Base-by-base conservation (phyloP, 2,113 vertebrate species). In the Heterotis niloticus region DNA sequence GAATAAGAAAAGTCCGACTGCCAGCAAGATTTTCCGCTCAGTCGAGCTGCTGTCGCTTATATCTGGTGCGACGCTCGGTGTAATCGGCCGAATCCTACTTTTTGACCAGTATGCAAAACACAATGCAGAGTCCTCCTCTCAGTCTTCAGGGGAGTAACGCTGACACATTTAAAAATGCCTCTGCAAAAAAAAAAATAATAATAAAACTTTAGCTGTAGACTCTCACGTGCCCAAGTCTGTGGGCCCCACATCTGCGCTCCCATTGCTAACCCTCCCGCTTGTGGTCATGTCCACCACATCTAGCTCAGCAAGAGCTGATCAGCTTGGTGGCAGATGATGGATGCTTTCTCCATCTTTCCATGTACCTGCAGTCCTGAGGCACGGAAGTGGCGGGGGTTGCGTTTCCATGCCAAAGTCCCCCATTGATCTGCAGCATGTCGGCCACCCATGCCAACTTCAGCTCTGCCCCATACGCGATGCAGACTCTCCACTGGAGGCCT, bases 81-180 rank as follows among this genome's bases (percentile, higher is more conserved):
- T 54, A 23, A 72, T 72, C 54, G 54, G 34, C 44, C 34, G 34
- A 7, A 62, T 62, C 52, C 13, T 13, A 52, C 13, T 60, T 57
- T 52, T 54, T 28, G 24, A 9, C 24, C 72, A 18, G 54, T 74
- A 28, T 60, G 72, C 57, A 74, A 59, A 74, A 59, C 72, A 74
- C 13, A 44, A 44, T 44, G 34, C 34, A 44, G 7, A 44, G 34
- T 24, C 52, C 23, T 56, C 18, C 68, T 16, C 68, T 70, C 29
- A 5, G 20, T 28, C 29, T 70, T 17, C 28, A 44, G 17, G 1
- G 69, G 51, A 34, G 23, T 23, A 71, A 13, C 69, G 10, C 44
- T 71, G 44, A 71, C 20, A 54, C 20, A 14, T 2, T 23, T 54
- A 71, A 71, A 54, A 71, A 54, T n/a, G 4, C 57, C 9, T 12